Base-by-base conservation (phyloP, 2,888 invertebrate genomes). In the Cheilosia vernalis region DNA sequence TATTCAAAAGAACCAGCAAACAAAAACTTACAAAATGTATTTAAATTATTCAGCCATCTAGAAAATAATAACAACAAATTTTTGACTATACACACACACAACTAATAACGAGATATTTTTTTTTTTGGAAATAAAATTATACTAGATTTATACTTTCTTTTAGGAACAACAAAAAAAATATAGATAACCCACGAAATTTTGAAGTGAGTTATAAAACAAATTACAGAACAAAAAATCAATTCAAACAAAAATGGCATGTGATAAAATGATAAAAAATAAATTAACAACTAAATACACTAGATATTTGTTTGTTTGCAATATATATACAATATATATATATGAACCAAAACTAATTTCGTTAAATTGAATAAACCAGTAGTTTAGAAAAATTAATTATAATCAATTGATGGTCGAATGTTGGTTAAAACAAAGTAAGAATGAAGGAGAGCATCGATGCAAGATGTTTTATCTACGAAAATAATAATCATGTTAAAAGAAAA, bases 291-390 rank as follows among this genome's bases (percentile, higher is more conserved):
- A 37, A 24, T 40, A 27, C 17, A 77, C 30, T 66, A 82, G 58
- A 66, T 42, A 78, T 72, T 67, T 83, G 72, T 78, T 79, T 73
- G 78, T 83, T 83, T 79, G 61, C 72, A 37, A 64, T 37, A 21
- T 30, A 55, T 64, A 63, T 67, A 49, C 42, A 64, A 67, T 49
- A 69, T 47, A 47, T 47, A 47, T 67, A 72, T 78, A 72, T 63
- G 76, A 81, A 77, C 76, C 81, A 81, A 77, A 70, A 44, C 44
- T 47, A 70, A 58, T 70, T 70, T 81, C 63, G 77, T 44, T 81
- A 64, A 70, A 76, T 90, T 89, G 88, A 89, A 88, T 40, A 79
- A 89, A 87, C 79, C 87, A 84, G 89, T 88, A 90, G 88, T 88
- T 90, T 87, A 86, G 87, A 87, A 60, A 63, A 78, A 88, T 72